Base-by-base conservation (phyloP, 2,888 invertebrate species). In the Drosophila diplacantha region DNA sequence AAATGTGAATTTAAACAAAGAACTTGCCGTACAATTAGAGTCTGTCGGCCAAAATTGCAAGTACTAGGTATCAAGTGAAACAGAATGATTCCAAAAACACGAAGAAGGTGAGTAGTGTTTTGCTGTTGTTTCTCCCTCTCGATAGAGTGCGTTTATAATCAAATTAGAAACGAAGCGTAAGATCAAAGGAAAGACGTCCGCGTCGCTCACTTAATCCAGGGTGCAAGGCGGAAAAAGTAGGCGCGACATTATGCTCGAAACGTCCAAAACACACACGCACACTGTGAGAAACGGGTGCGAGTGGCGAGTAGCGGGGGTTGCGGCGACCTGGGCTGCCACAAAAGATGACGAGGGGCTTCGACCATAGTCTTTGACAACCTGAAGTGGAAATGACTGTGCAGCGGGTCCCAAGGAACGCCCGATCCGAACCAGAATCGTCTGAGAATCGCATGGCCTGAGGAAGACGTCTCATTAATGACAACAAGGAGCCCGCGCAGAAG, bases 381-480 rank as follows among this genome's bases (percentile, higher is more conserved):
- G 72, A 85, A 86, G 86, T 86, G 86, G 78, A 81, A 80, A 84
- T 77, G 85, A 75, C 78, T 81, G 68, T 54, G 69, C 67, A 61
- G 47, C 24, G 46, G 24, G 31, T 31, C 9, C 35, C 37, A 44
- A 52, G 39, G 35, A 43, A 56, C 46, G 37, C 68, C 51, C 35
- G 62, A 60, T 52, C 35, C 61, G 64, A 41, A 16, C 54, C 53
- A 43, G 65, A 43, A 53, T 54, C 65, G 35, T 11, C 61, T 32
- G 24, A 29, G 44, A 29, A 44, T 29, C 44, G 18, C 46, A 20
- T 9, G 26, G 47, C 47, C 84, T 81, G 71, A 84, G 73, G 83
- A 80, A 75, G 83, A 85, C 85, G 84, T 85, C 85, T 85, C 86
- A 86, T 85, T 85, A 85, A 85, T 84, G 85, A 81, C 83, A 84